Evolutionary conservation across 2,888 invertebrate genomes (phyloP), one percentile per base, ranked within the genome.

Genomic region (Epicampocera succincta): DNA sequence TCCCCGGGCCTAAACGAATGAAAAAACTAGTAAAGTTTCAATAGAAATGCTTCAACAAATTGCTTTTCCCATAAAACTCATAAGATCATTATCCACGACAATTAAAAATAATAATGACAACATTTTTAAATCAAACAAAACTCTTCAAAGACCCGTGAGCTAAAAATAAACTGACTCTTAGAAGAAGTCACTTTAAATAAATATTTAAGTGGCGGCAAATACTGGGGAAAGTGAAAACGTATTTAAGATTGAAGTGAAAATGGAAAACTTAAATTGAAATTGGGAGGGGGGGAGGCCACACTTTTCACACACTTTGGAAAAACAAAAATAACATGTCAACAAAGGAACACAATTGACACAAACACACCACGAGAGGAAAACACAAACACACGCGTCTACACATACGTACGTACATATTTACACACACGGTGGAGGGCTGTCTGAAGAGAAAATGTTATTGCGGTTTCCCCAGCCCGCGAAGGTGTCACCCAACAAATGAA

Each of bases 101-200:
- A 81, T 77, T 69, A 52, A 65, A 66, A 78, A 82, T 82, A 44
- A 82, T 81, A 81, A 78, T 78, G 77, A 82, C 81, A 82, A 69
- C 81, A 69, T 58, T 74, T 82, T 74, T 65, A 82, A 78, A 71
- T 81, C 69, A 71, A 5, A 77, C 17, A 68, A 77, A 77, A 68
- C 29, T 63, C 58, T 42, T 69, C 11, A 72, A 71, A 56, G 29
- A 73, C 48, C 44, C 44, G 56, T 11, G 25, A 54, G 19, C 46
- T 69, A 78, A 72, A 78, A 66, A 78, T 60, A 72, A 72, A 65
- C 15, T 44, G 1, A 11, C 40, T 13, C 17, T 33, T 54, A 63
- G 19, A 68, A 50, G 15, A 63, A 33, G 58, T 2, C 2, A 17
- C 19, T 63, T 17, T 54, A 9, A 63, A 61, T 54, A 25, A 69